Percentiles rank a stretch among this genome's conserved stretches.
Conservation (phyloP, 2,888 invertebrate species). For the Drosophila hamatofila region DNA sequence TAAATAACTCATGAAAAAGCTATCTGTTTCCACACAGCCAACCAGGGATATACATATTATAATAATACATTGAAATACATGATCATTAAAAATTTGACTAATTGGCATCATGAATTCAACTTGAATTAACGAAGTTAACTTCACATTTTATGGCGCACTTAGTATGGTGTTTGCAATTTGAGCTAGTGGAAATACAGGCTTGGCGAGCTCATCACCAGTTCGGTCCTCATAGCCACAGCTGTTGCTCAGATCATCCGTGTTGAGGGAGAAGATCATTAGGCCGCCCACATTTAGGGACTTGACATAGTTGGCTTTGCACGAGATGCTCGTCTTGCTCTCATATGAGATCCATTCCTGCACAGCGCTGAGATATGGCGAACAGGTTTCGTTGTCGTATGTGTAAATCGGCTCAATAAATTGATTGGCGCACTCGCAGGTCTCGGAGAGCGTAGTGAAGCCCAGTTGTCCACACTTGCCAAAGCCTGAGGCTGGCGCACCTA, state of each 20-base stretch:
- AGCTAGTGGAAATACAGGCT: constrained; percentile 77
- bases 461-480: constrained; percentile 88
- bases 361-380: constrained; percentile 91
- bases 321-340: constrained; percentile 90
- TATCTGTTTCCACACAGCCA: background rate
- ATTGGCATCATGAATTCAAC: background rate
- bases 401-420: constrained; percentile 86
- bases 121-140: background rate
- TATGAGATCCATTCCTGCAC: constrained; percentile 93
- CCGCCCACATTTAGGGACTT: constrained; percentile 89
- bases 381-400: constrained; percentile 89
- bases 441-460: constrained; percentile 91
- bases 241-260: constrained; percentile 90
- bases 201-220: constrained; percentile 10
- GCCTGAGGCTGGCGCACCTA: constrained; percentile 90
- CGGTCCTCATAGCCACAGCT: constrained; percentile 84
- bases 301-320: constrained; percentile 89
- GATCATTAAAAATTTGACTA: background rate
- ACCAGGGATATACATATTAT: background rate
- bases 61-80: background rate
- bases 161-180: constrained; percentile 53
- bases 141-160: background rate
- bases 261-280: constrained; percentile 93
- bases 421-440: constrained; percentile 89
- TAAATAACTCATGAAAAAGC: too few relatives aligned